Percentiles rank a stretch among this genome's conserved stretches.
Conservation (phyloP, 2,113 vertebrate species). For the Odontophorus gujanensis region DNA sequence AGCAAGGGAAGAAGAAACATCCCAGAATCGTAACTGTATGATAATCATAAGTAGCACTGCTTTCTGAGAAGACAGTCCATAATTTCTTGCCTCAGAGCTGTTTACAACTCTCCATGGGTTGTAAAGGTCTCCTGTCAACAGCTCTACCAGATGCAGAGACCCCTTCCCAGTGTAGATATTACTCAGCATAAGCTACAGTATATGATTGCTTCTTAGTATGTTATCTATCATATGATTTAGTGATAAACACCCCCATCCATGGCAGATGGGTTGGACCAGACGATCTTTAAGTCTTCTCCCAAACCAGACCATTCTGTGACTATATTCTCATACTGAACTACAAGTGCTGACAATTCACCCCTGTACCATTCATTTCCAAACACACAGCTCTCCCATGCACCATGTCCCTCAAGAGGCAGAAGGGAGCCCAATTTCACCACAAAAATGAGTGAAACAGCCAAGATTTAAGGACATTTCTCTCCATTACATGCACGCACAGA, state of each 20-base stretch:
- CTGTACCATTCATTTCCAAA: not conserved
- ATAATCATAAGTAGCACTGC: not conserved
- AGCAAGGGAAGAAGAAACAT: not conserved
- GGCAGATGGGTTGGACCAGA: not conserved
- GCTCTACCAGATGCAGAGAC: not conserved
- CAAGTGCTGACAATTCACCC: not conserved
- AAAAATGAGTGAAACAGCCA: not conserved
- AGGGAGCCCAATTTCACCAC: not conserved
- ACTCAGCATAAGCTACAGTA: not conserved
- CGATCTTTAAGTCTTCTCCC: not conserved
- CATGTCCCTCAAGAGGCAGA: not conserved
- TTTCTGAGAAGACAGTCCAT: not conserved
- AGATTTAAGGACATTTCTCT: not conserved
- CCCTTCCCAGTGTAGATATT: not conserved
- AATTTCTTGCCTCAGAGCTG: not conserved
- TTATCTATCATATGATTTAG: not conserved
- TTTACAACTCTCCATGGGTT: not conserved
- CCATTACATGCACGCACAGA: not conserved
- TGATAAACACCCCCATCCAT: not conserved
- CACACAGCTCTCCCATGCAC: fast-evolving
- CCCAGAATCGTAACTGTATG: not conserved
- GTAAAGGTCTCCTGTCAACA: not conserved
- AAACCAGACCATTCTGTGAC: not conserved
- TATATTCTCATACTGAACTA: not conserved
- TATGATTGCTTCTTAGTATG: not conserved